phyloP scores from a whole-genome alignment of 2,797 vertebrate species.

The Acanthurus lineatus region DNA sequence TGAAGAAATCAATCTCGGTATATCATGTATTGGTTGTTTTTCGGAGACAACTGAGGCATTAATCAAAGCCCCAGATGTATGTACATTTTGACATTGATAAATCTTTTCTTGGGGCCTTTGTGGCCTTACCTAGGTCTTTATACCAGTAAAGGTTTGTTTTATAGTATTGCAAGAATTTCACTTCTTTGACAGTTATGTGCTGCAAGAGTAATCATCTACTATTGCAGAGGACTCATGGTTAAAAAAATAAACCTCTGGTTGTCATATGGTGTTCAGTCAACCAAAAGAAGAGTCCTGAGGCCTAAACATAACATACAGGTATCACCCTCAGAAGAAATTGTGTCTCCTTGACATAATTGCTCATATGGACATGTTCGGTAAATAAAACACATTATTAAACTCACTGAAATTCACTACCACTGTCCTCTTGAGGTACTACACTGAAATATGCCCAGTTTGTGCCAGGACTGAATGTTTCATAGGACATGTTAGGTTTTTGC shows the following conservation, averaged over 20 bases:
- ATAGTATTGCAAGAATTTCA: slow-evolving; percentile 6
- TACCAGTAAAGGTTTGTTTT: slow-evolving; percentile 1
- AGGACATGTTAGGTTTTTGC: neutral
- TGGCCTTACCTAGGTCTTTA: neutral
- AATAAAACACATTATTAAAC: slow-evolving; percentile 36
- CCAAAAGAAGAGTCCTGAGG: slow-evolving; percentile 40
- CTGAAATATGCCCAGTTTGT: slow-evolving; percentile 13
- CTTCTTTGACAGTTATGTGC: neutral
- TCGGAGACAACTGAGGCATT: neutral
- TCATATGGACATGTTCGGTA: neutral
- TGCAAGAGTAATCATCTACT: slow-evolving; percentile 8
- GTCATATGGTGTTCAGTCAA: slow-evolving; percentile 44
- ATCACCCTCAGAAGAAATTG: slow-evolving; percentile 38
- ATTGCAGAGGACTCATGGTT: slow-evolving; percentile 1
- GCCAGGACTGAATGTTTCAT: slow-evolving; percentile 12
- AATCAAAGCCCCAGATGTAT: neutral
- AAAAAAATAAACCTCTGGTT: slow-evolving; percentile 13
- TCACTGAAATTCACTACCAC: slow-evolving; percentile 11
- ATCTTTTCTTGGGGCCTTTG: neutral
- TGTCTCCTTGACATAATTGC: slow-evolving; percentile 23
- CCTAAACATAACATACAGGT: slow-evolving; percentile 36
- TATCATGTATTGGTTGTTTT: neutral
- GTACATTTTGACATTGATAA: neutral
- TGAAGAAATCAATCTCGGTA: neutral
- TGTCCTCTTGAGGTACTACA: slow-evolving; percentile 3